Base-by-base conservation (phyloP, 2,888 invertebrate genomes). In the Limnephilus rhombicus region DNA sequence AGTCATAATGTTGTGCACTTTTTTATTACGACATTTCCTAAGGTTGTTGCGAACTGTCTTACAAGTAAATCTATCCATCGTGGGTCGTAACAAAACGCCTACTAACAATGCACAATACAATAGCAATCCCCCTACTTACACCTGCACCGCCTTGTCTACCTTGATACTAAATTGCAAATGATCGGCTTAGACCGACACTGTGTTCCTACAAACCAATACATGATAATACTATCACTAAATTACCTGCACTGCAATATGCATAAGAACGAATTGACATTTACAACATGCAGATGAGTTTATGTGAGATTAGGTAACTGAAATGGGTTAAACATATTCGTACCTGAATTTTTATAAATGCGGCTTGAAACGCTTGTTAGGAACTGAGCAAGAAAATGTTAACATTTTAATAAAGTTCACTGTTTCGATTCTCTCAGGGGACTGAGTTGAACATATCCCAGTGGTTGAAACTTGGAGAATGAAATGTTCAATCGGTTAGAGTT, bases 151-250 rank as follows among this genome's bases (percentile, higher is more conserved):
- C 41, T 37, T 41, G 80, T 37, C 90, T 53, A 37, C 90, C 90
- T 90, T 90, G 85, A 90, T 83, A 85, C 82, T n/a, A 37, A 29
- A 68, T 41, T 83, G 85, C 85, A 90, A 90, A 90, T 68, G 90
- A 90, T 90, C 49, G 85, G 90, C 83, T 90, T 90, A 90, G 53
- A 68, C 53, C 53, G 53, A 68, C 53, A 68, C 18, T 68, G 53
- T 68, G 85, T 90, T 83, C 31, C 85, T 53, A 49, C 29, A 81
- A 83, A 34, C 34, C 83, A 37, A 83, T 83, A 83, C 83, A 83
- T 7, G 83, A 29, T 31, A 83, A 83, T 37, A 83, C 18, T 18
- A 13, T 83, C 37, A 82, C 82, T 34, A 31, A 82, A 82, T 82
- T 82, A 34, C 82, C 12, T 34, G 82, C 82, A 68, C 53, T 18